Conservation (phyloP, 2,113 vertebrate species). For the Pipra filicauda region DNA sequence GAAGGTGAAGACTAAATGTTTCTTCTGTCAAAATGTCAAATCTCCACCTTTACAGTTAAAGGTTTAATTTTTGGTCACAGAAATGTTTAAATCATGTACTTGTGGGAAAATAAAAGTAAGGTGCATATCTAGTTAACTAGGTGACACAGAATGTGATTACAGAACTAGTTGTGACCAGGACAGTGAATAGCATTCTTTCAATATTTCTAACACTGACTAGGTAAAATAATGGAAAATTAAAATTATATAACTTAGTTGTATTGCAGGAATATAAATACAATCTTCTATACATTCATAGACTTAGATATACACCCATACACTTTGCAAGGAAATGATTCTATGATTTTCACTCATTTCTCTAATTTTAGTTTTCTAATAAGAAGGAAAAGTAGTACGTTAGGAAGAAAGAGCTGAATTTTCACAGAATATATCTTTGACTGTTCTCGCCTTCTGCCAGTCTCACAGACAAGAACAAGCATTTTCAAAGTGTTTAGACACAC, state of each 20-base stretch:
- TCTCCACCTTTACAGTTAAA: neutral
- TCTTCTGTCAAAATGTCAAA: neutral
- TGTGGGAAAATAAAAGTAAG: neutral
- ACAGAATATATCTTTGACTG: neutral
- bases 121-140: neutral
- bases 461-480: conserved; percentile 29
- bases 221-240: neutral
- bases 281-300: neutral
- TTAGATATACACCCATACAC: neutral
- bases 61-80: neutral
- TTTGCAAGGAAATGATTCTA: neutral
- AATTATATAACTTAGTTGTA: neutral
- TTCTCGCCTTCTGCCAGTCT: conserved; percentile 33
- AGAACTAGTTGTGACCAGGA: neutral
- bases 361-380: neutral
- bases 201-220: neutral
- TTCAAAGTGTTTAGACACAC: conserved; percentile 48
- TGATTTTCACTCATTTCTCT: neutral
- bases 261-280: neutral
- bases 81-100: neutral
- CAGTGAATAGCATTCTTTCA: neutral
- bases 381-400: neutral
- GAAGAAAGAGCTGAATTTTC: neutral
- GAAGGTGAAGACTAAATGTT: neutral
- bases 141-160: neutral